These are phyloP conservation scores for Phymanthus crucifer DNA, from an alignment of 92 coral and sea anemone species.

Conservation along the genomic window DNA sequence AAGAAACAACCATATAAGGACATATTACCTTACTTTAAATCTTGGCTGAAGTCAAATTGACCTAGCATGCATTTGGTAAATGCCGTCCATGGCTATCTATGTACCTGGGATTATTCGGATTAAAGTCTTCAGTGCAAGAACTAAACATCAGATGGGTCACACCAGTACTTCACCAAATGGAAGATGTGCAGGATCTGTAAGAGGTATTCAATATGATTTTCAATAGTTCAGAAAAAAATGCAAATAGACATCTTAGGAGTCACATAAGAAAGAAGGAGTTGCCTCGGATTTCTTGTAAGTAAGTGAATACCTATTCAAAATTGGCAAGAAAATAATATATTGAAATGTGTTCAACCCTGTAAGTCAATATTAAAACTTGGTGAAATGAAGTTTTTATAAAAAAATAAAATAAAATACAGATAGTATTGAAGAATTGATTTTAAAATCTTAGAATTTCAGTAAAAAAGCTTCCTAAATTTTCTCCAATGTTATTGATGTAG, in stretches of 20 bases:
- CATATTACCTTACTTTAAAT: not conserved
- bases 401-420: too few species aligned
- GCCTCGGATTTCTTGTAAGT: not conserved
- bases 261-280: not conserved
- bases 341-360: too few species aligned
- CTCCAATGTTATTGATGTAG: not conserved
- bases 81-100: not conserved
- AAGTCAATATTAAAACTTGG: too few species aligned
- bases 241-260: not conserved
- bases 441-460: not conserved
- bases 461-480: not conserved
- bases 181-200: slow-evolving; percentile 18
- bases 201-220: slow-evolving; percentile 26
- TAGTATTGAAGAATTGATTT: too few species aligned
- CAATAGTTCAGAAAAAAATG: not conserved
- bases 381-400: too few species aligned
- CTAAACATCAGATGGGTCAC: slow-evolving; percentile 3
- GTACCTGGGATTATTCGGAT: not conserved
- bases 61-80: not conserved
- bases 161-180: slow-evolving; percentile 16
- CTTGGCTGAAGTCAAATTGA: not conserved
- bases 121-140: slow-evolving; percentile 4
- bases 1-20: not conserved
- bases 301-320: not conserved
- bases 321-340: not conserved